phyloP scores from a whole-genome alignment of 2,797 vertebrate genomes.

The Fratercula arctica region DNA sequence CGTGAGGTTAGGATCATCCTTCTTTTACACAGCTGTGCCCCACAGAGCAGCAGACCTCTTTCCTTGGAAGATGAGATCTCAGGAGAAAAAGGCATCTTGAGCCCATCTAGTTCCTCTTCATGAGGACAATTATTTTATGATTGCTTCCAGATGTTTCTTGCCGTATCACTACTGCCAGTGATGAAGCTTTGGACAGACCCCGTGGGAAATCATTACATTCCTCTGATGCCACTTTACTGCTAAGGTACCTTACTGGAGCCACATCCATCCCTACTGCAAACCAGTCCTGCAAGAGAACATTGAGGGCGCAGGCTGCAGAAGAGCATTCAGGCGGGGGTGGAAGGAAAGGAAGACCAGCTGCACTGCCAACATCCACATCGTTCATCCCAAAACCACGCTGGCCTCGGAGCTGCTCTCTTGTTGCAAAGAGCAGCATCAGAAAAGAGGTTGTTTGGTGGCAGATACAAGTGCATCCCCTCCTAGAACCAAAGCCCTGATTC shows the following conservation, averaged over 20 bases:
- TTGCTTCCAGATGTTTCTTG: not conserved
- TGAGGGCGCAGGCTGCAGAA: not conserved
- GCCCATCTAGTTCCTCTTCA: not conserved
- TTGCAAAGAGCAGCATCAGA: not conserved
- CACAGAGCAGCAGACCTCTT: not conserved
- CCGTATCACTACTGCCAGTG: not conserved
- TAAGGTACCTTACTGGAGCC: too few species aligned
- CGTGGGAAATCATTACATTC: accelerated
- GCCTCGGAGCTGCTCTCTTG: not conserved
- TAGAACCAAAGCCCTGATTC: not conserved
- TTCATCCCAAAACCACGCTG: not conserved
- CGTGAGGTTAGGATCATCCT: not conserved
- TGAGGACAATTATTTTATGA: not conserved
- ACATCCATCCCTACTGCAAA: not conserved
- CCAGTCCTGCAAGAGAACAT: accelerated
- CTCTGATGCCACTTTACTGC: not conserved
- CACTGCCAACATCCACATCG: not conserved
- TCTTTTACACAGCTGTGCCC: not conserved
- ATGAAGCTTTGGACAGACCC: not conserved
- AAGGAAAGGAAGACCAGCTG: not conserved
- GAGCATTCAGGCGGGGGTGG: accelerated
- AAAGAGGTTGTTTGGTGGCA: not conserved
- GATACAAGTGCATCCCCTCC: not conserved
- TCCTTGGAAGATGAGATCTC: not conserved
- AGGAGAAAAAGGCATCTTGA: not conserved